Conservation (phyloP, 2,888 invertebrate species). For the Pseudanteris insignis region DNA sequence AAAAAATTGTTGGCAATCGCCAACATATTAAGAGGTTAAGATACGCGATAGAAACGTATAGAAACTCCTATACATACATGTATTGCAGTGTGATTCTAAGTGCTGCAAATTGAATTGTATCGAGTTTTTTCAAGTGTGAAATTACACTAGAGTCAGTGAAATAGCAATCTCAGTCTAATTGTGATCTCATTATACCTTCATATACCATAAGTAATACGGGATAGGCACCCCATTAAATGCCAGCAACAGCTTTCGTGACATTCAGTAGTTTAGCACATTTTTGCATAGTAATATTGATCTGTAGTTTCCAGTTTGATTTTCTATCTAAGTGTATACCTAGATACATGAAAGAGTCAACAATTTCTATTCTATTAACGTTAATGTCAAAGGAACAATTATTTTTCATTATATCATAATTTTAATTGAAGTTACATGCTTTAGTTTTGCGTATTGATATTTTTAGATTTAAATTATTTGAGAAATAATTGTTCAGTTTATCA, state of each 20-base stretch:
- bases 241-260: background rate
- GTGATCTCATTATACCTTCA: background rate
- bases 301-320: background rate
- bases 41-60: no score
- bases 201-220: background rate
- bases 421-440: background rate
- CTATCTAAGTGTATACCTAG: background rate
- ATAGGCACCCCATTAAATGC: conserved; percentile 4
- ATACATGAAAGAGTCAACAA: background rate
- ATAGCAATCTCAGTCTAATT: conserved; percentile 1
- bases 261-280: background rate
- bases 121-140: background rate
- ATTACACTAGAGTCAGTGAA: background rate
- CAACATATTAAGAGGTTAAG: no score
- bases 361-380: background rate
- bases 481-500: background rate
- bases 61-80: no score
- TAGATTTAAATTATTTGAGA: background rate
- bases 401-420: background rate
- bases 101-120: conserved; percentile 1
- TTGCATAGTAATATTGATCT: background rate
- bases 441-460: background rate
- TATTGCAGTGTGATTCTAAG: background rate
- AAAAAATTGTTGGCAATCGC: no score
- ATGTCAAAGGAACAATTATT: background rate